Base-by-base conservation (phyloP, 2,888 invertebrate species). In the Heliothis peltigera region DNA sequence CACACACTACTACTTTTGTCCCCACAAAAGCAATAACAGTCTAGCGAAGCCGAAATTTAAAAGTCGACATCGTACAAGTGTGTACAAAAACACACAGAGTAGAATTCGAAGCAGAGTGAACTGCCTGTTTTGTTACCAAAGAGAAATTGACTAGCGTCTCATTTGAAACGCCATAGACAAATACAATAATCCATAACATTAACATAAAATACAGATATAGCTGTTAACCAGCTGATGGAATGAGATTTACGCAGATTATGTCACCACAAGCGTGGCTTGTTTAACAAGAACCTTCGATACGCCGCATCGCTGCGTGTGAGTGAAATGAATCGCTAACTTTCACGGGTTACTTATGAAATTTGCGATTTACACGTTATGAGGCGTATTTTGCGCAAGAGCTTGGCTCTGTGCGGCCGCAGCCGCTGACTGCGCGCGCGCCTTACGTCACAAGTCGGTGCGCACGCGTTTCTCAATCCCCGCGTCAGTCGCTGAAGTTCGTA, bases 341-440 rank as follows among this genome's bases (percentile, higher is more conserved):
- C 92, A 90, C 92, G 84, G 87, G 86, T 88, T 89, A 89, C 90
- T 92, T 92, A 90, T 91, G 92, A 92, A 92, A 92, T 92, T 91
- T 85, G 87, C 89, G 87, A 91, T 91, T 91, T 89, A 89, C 87
- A 85, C 87, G 87, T 89, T 89, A 88, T 87, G 82, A 80, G 79
- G 72, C 64, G 70, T 74, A 68, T 81, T 85, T 79, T 83, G 83
- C 81, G 84, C 84, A 84, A 84, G 75, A 69, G 73, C 59, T 58
- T 43, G 67, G 64, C 72, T 70, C 71, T 70, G 64, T 56, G 75
- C 67, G 70, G 67, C 61, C 73, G 64, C 65, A 66, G 75, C 67
- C 51, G 51, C 19, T 57, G 54, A 46, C 64, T 57, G 60, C 64
- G 47, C 62, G 58, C 62, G 59, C 52, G 17, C 48, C 65, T 81